Evolutionary conservation across 2,113 vertebrate genomes (phyloP).

Genomic region (Vicugna pacos): DNA sequence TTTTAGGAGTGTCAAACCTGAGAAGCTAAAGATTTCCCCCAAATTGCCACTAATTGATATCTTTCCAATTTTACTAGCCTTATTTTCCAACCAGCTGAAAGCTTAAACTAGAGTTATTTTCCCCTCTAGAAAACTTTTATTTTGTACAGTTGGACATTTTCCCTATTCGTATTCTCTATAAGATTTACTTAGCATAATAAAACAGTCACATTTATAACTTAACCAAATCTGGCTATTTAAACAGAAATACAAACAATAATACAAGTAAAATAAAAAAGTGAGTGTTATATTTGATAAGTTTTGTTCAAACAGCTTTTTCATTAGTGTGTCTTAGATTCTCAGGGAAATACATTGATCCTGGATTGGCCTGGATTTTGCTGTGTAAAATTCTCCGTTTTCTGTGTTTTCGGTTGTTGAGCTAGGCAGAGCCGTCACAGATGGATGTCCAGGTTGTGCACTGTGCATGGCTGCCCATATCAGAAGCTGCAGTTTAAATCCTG

Average conservation of each 20-base stretch:
- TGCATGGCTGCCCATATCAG: rapidly evolving
- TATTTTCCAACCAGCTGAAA: constrained; percentile 45
- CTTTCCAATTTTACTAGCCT: constrained; percentile 49
- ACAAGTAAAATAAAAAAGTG: neutral
- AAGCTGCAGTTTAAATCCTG: neutral
- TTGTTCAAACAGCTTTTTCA: neutral
- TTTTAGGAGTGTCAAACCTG: constrained; percentile 52
- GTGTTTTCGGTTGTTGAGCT: neutral
- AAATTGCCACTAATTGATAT: constrained; percentile 66
- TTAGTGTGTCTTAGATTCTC: neutral
- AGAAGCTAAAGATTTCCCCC: constrained; percentile 54
- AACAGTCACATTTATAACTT: constrained; percentile 14
- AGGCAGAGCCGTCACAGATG: neutral
- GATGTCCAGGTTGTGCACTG: rapidly evolving
- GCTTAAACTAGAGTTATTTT: constrained; percentile 16
- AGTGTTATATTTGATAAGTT: neutral
- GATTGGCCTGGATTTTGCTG: neutral
- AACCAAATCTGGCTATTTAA: constrained; percentile 48
- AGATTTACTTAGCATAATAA: neutral
- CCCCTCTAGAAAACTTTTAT: constrained; percentile 5
- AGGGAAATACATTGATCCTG: neutral
- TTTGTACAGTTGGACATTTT: constrained; percentile 11
- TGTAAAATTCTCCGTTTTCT: neutral
- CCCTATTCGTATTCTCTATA: neutral
- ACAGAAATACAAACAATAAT: constrained; percentile 24